Percentiles rank a stretch among this genome's conserved stretches.
Conservation (phyloP, 1,140 invertebrate genomes). For the Drosophila rhopaloa region DNA sequence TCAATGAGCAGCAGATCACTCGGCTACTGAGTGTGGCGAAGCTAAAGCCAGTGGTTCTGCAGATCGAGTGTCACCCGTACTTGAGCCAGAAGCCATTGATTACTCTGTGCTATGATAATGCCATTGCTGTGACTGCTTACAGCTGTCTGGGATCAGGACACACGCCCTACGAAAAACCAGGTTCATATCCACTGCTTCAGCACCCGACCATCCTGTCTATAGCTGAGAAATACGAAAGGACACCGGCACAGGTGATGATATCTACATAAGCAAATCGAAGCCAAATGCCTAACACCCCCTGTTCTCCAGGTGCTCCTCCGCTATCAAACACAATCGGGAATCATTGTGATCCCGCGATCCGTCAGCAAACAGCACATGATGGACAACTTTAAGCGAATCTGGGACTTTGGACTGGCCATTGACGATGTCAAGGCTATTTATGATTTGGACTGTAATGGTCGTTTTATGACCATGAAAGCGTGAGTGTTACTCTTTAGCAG, state of each 20-base stretch:
- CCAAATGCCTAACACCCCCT: too few relatives aligned
- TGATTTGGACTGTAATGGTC: conserved; percentile 85
- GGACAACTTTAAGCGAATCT: conserved; percentile 90
- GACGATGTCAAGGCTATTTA: conserved; percentile 88
- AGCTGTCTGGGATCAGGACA: conserved; percentile 91
- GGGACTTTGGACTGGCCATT: conserved; percentile 88
- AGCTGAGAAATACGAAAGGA: conserved; percentile 88
- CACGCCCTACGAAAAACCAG: conserved; percentile 76
- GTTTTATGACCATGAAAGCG: conserved; percentile 77
- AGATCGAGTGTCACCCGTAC: conserved; percentile 94
- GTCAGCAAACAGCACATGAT: conserved; percentile 88
- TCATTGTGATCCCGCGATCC: conserved; percentile 91
- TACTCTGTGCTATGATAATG: conserved; percentile 88
- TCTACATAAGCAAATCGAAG: too few relatives aligned
- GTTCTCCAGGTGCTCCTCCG: conserved; percentile 87
- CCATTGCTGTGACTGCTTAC: conserved; percentile 91
- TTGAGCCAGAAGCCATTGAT: conserved; percentile 91
- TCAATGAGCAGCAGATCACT: conserved; percentile 93
- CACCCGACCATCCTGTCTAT: conserved; percentile 85
- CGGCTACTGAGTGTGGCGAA: conserved; percentile 88
- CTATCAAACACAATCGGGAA: conserved; percentile 87
- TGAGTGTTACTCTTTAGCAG: conserved; percentile 7
- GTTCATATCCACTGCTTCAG: conserved; percentile 60
- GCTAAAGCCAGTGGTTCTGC: conserved; percentile 91
- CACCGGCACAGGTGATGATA: conserved; percentile 84